Evolutionary conservation across 1,140 invertebrate species (phyloP), one percentile per base, ranked within the genome.

Genomic region (Tetramorium parvispinum): DNA sequence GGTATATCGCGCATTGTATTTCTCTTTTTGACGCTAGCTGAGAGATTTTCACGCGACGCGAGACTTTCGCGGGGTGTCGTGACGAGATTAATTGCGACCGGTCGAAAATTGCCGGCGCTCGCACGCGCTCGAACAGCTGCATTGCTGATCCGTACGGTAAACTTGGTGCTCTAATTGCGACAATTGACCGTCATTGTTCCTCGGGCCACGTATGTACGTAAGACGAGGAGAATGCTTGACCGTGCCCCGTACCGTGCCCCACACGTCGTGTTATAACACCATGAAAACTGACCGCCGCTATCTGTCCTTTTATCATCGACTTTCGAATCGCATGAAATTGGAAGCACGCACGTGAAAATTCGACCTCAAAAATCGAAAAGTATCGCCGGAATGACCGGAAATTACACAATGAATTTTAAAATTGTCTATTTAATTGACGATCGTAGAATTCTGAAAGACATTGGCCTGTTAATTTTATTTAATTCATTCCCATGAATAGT

Each of bases 101-200:
- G 68, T 83, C 68, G 53, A 83, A 83, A 83, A 73, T 83, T 73
- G 70, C 53, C 24, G 68, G 53, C 79, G 53, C 53, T 82, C 2
- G 59, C 27, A 51, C 76, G 51, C 71, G 71, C 32, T 63, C 51
- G 53, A 89, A 81, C 89, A 89, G 88, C 89, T 86, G 88, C 89
- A 40, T 78, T 61, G 63, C 32, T 86, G 86, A 89, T 79, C 85
- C 68, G 75, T 73, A 79, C 88, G 83, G 83, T 88, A 89, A 86
- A 79, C 73, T 79, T 59, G 61, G 63, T 68, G 66, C 51, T 86
- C 57, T 86, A 89, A 89, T 89, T 88, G 86, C 73, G 70, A 82
- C 88, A 91, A 91, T 91, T 91, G 82, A 61, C 63, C 43, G 77
- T 91, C 82, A 87, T 85, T 88, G 88, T 87, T 86, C 16, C n/a